phyloP scores from a whole-genome alignment of 2,797 vertebrate species.

The Myotis findleyi region DNA sequence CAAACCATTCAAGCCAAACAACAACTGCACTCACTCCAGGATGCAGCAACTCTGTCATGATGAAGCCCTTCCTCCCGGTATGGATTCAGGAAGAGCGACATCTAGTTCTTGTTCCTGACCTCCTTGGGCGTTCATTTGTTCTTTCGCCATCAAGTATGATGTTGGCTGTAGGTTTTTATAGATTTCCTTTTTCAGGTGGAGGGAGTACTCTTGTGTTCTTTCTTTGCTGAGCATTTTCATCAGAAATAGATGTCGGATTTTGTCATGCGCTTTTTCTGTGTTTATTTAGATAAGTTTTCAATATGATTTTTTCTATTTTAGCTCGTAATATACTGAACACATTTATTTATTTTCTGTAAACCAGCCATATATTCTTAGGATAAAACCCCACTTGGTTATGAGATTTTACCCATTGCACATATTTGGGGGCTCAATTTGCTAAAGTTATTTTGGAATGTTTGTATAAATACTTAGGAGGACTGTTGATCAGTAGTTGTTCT shows the following conservation, averaged over 20 bases:
- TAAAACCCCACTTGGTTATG: background rate
- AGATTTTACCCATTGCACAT: background rate
- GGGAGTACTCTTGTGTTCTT: background rate
- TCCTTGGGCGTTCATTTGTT: background rate
- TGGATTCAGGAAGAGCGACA: background rate
- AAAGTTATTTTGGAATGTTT: slow-evolving; percentile 20
- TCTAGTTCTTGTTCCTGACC: background rate
- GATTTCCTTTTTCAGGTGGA: background rate
- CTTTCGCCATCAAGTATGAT: background rate
- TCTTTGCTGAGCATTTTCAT: background rate
- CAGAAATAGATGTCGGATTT: background rate
- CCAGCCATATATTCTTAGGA: background rate
- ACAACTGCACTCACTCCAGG: background rate
- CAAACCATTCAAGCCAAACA: background rate
- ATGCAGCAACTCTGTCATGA: background rate
- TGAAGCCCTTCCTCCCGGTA: background rate
- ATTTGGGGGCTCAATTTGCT: background rate
- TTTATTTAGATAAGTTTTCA: background rate
- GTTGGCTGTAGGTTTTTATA: background rate
- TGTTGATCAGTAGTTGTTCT: background rate
- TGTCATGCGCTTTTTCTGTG: background rate
- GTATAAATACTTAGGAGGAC: background rate
- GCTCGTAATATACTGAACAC: background rate
- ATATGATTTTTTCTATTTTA: background rate
- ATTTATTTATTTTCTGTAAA: background rate